Evolutionary conservation across 2,888 invertebrate genomes (phyloP), one percentile per base, ranked within the genome.

Genomic region (Dusona sp.): DNA sequence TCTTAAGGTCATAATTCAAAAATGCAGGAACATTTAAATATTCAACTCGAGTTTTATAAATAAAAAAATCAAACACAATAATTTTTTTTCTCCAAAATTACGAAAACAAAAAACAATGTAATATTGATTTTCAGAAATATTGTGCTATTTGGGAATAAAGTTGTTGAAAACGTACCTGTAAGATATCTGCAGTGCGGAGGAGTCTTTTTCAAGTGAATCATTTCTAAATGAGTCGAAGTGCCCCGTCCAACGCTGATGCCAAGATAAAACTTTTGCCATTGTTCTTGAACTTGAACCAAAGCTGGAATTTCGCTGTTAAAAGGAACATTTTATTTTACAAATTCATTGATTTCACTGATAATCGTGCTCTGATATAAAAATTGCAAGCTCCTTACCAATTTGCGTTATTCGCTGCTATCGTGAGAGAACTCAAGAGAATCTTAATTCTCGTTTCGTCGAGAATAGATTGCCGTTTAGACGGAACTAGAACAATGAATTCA

Each of bases 171-270:
- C 64, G 33, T 90, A 83, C 97, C 97, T 86, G 96, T 97, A 0
- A 99, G 95, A 94, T 98, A 97, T 89, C 96, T 97, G 92, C 97
- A 98, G 90, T 98, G 97, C 36, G 96, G 95, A 1, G 98, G 98
- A 80, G 97, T 96, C 89, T 96, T 96, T 92, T 97, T 97, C 86
- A 99, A 95, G 93, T 98, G 97, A 73, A 98, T 97, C 95, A 98
- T 98, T 92, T 99, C 98, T 94, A 98, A 98, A 92, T 97, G 97
- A n/a, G 97, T 96, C 89, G 97, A 96, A 65, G 96, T 95, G 70
- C 97, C 97, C 90, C 96, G 96, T 33, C 97, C 96, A 92, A 98
- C 96, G 90, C 97, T 97, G 11, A 98, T 96, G 9, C 99, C 99
- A 75, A 97, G 94, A 93, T 96, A 98, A 91, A 97, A 96, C 78